These are phyloP conservation scores for Poecile montanus DNA, from an alignment of 2,797 vertebrate genomes.

Conservation along the genomic window DNA sequence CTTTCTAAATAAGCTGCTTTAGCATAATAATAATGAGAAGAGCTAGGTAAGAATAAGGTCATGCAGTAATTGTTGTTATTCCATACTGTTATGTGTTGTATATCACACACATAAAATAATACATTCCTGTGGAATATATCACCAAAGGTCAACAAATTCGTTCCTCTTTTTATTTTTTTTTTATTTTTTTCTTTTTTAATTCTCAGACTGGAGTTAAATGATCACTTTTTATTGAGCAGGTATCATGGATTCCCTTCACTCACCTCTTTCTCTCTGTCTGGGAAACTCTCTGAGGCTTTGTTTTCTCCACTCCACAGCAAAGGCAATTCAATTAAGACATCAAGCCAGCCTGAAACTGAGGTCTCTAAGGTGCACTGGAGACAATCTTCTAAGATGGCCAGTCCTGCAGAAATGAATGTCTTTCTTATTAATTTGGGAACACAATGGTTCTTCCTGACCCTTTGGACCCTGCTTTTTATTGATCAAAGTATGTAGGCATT, in stretches of 20 bases:
- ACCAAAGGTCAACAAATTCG: neutral
- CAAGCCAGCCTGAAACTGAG: constrained; percentile 2
- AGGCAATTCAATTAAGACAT: constrained; percentile 43
- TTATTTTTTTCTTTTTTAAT: neutral
- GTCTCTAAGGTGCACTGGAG: constrained; percentile 1
- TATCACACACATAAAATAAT: neutral
- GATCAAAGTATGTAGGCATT: neutral
- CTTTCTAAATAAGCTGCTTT: neutral
- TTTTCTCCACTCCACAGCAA: constrained; percentile 8
- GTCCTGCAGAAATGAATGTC: neutral
- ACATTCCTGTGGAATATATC: neutral
- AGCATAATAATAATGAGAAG: neutral
- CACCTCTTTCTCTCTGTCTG: neutral
- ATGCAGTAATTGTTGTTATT: neutral
- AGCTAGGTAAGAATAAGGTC: neutral
- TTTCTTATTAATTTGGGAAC: constrained; percentile 39
- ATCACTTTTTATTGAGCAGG: neutral
- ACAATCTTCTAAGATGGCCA: neutral
- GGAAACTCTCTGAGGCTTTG: neutral
- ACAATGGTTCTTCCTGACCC: neutral
- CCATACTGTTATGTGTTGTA: neutral
- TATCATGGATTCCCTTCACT: neutral
- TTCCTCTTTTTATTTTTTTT: too few relatives aligned
- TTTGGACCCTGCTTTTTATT: constrained; percentile 22
- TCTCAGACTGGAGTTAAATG: neutral